These are phyloP conservation scores for Oreocharis arfaki DNA, from an alignment of 2,113 vertebrate species.

Conservation along the genomic window DNA sequence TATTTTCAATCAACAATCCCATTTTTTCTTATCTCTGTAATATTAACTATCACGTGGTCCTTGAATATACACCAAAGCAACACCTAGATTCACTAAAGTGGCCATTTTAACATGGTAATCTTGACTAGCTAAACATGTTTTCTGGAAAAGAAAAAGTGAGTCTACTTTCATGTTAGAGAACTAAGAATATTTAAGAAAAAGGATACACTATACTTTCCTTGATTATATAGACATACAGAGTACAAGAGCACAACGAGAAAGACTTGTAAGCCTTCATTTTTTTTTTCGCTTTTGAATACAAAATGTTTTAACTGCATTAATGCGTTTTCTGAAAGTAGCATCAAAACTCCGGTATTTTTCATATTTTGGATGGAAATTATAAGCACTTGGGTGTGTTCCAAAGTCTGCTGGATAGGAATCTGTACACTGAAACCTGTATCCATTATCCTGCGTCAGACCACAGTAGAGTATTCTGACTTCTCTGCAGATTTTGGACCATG, in stretches of 20 bases:
- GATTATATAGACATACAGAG: neutral
- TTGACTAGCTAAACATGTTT: neutral
- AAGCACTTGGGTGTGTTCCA: neutral
- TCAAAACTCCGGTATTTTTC: neutral
- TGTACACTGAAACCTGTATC: neutral
- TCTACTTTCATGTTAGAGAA: neutral
- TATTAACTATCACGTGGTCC: neutral
- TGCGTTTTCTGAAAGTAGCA: neutral
- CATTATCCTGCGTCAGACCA: neutral
- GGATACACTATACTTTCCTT: neutral
- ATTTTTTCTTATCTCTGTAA: neutral
- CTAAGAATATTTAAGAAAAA: neutral
- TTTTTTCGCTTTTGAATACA: neutral
- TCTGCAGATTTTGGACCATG: neutral
- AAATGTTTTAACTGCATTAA: neutral
- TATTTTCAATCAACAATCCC: neutral
- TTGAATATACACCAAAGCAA: neutral
- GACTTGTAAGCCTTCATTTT: neutral
- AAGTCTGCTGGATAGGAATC: neutral
- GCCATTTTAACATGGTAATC: neutral
- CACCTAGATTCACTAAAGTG: neutral
- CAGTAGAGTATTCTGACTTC: neutral
- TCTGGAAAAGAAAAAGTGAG: neutral
- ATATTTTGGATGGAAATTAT: neutral
- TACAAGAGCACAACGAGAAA: neutral